Evolutionary conservation across 2,797 vertebrate species (phyloP), one percentile per base, ranked within the genome.

Genomic region (Choloepus didactylus): DNA sequence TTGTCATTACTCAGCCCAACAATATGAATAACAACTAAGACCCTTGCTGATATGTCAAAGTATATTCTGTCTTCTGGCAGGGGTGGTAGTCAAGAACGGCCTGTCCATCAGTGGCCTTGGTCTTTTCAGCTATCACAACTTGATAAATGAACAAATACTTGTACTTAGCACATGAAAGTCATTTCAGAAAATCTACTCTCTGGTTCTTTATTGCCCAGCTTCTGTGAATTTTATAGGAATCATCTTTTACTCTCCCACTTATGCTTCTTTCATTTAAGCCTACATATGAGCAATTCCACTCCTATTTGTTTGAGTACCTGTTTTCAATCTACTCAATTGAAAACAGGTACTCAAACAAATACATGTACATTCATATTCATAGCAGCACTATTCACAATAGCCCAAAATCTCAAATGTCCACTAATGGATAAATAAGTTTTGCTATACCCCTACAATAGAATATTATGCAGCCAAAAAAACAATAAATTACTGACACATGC

Each of bases 161-260:
- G 35, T 60, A 85, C 5, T 83, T 18, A 51, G 15, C 62, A 87
- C 5, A 15, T 27, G 64, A 87, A 31, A 23, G 7, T 8, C 27
- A 81, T 72, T 92, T 82, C 35, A 89, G 54, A 88, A 94, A 88
- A 66, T 3, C 18, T 54, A 23, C 4, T 41, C 15, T 84, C 67
- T 54, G 14, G 54, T 73, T 96, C 23, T 59, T 88, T 31, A 51
- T 56, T n/a, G 87, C 51, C 88, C 23, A 85, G 35, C 27, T 82
- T 21, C 29, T 70, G 56, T 35, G 4, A 16, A 67, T 86, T 86
- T 75, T 73, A 75, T 73, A 89, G 31, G 15, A 19, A 76, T 72
- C 15, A 35, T 44, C 8, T 72, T 81, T 77, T 87, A 4, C 1
- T 59, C 73, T 84, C 2, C 15, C n/a, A n/a, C 70, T 77, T 94